Percentiles rank a stretch among this genome's conserved stretches.
Conservation (phyloP, 2,113 vertebrate genomes). For the Nycticorax nycticorax region DNA sequence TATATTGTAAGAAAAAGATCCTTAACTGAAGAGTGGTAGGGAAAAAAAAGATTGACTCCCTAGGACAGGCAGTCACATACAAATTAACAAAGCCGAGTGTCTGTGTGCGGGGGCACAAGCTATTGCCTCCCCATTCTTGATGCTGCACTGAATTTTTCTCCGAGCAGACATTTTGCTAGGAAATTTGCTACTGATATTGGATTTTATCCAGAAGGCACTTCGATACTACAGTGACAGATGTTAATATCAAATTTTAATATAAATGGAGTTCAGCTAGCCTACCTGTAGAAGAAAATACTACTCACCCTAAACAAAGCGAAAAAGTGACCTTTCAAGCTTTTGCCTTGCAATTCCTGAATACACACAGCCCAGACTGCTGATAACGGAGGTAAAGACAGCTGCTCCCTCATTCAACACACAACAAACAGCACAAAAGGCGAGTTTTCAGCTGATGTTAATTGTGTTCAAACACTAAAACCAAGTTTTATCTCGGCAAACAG, state of each 20-base stretch:
- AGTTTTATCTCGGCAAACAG: constrained; percentile 66
- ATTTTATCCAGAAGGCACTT: not conserved
- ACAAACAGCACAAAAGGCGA: constrained; percentile 20
- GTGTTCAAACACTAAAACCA: constrained; percentile 40
- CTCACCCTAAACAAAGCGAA: not conserved
- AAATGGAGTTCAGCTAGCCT: not conserved
- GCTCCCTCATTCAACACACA: constrained; percentile 65
- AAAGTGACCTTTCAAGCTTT: not conserved
- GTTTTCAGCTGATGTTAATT: constrained; percentile 60
- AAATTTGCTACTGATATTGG: fast-evolving
- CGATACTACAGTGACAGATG: not conserved
- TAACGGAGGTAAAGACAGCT: constrained; percentile 63
- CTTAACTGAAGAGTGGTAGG: not conserved
- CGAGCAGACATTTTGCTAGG: not conserved
- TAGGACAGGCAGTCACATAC: not conserved
- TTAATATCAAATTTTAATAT: not conserved
- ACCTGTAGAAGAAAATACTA: not conserved
- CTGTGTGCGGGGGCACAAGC: not conserved
- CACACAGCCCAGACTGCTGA: constrained; percentile 19
- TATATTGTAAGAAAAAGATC: not conserved
- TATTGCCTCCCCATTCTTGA: fast-evolving
- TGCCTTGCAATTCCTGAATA: not conserved
- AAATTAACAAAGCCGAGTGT: not conserved
- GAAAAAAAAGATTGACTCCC: not conserved
- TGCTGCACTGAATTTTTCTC: not conserved